A percentile compares a stretch with the other conserved stretches of the same genome.
Conservation (phyloP, 2,888 invertebrate species). For the Crepidodera aurea region DNA sequence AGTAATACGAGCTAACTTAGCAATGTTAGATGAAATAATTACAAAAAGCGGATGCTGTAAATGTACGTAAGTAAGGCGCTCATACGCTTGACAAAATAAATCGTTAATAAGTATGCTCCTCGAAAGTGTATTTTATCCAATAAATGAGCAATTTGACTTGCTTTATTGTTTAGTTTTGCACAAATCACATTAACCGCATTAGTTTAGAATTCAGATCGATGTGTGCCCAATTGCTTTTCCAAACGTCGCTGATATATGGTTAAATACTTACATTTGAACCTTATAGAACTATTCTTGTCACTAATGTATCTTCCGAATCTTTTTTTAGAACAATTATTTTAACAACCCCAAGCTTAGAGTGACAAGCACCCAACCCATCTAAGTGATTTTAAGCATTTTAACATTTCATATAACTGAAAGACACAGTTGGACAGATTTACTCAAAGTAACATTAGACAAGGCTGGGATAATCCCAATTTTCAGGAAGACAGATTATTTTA, state of each 20-base stretch:
- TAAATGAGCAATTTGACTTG: background rate
- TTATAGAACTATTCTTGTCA: conserved; percentile 3
- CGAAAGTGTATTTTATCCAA: background rate
- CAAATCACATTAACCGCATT: too few relatives aligned
- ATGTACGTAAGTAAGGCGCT: conserved; percentile 6
- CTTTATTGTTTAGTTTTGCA: too few relatives aligned
- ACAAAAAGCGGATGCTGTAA: conserved; percentile 16
- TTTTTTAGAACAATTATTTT: conserved; percentile 13
- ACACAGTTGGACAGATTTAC: background rate
- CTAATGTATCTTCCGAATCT: conserved; percentile 2
- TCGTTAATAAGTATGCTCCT: background rate
- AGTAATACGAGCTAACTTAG: background rate
- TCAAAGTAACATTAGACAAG: too few relatives aligned
- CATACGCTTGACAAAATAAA: conserved; percentile 3
- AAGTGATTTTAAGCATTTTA: background rate
- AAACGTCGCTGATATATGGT: too few relatives aligned
- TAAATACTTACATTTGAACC: too few relatives aligned
- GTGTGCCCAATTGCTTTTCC: too few relatives aligned
- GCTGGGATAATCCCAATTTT: too few relatives aligned
- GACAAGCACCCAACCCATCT: background rate
- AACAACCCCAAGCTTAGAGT: background rate
- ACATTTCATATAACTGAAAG: background rate
- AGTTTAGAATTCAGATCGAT: too few relatives aligned
- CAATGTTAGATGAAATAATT: conserved; percentile 11
- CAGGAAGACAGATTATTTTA: too few relatives aligned